phyloP scores from a whole-genome alignment of 2,797 vertebrate species.

The Hafferia zeledoni region DNA sequence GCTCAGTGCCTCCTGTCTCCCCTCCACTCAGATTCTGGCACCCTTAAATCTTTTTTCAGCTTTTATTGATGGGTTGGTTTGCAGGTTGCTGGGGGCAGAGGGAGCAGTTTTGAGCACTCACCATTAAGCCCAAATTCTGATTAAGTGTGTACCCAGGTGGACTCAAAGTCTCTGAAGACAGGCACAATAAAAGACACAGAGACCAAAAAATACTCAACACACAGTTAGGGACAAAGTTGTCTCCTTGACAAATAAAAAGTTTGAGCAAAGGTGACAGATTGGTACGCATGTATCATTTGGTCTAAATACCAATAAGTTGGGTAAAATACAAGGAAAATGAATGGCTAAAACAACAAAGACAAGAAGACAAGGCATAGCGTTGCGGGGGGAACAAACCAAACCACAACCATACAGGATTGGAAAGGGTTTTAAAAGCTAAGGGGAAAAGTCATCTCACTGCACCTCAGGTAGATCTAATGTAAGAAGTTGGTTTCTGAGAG shows the following conservation, averaged over 20 bases:
- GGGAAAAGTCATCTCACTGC: not conserved
- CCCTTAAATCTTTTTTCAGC: not conserved
- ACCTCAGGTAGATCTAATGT: not conserved
- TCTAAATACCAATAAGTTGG: not conserved
- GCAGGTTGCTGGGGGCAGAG: rapidly evolving
- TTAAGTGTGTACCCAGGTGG: not conserved
- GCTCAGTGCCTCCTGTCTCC: not conserved
- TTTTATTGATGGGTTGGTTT: not conserved
- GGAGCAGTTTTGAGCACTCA: not conserved
- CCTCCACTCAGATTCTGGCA: not conserved
- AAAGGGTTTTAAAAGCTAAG: not conserved
- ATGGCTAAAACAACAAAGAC: not conserved
- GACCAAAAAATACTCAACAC: not conserved
- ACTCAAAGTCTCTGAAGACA: not conserved
- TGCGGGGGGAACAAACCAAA: rapidly evolving
- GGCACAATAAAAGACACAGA: not conserved
- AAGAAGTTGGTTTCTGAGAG: not conserved
- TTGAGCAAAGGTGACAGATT: not conserved
- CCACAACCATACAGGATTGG: not conserved
- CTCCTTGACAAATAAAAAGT: not conserved
- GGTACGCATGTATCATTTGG: not conserved
- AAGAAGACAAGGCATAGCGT: rapidly evolving
- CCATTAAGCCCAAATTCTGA: not conserved
- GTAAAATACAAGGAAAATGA: not conserved
- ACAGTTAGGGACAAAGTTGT: not conserved